These are phyloP conservation scores for Lycia hirtaria DNA, from an alignment of 2,888 invertebrate species.

Conservation along the genomic window DNA sequence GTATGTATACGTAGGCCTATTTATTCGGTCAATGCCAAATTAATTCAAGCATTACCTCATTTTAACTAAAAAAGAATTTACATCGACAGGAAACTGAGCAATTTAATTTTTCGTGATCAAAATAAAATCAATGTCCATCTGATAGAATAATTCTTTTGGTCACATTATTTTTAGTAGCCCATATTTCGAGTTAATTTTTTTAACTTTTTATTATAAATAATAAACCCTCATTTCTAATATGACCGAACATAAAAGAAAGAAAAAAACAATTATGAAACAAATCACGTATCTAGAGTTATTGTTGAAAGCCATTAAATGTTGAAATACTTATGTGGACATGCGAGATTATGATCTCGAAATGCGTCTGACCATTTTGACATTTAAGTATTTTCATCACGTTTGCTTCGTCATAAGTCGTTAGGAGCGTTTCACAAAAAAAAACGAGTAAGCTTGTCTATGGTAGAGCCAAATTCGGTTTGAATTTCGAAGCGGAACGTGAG, in stretches of 20 bases:
- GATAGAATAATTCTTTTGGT: neutral
- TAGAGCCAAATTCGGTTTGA: slow-evolving; percentile 66
- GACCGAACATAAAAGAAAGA: slow-evolving; percentile 17
- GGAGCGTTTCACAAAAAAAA: slow-evolving; percentile 61
- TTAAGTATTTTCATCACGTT: slow-evolving; percentile 76
- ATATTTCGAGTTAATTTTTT: too few relatives aligned
- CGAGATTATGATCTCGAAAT: slow-evolving; percentile 70
- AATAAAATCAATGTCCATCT: neutral
- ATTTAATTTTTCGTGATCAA: slow-evolving; percentile 7
- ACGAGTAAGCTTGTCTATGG: slow-evolving; percentile 50
- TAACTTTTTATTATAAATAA: neutral
- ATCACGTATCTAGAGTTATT: slow-evolving; percentile 80
- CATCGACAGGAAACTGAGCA: slow-evolving; percentile 12
- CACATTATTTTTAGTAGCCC: neutral
- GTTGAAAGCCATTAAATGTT: slow-evolving; percentile 66
- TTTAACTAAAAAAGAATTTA: neutral
- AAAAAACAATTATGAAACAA: slow-evolving; percentile 51
- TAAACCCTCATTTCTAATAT: slow-evolving; percentile 13
- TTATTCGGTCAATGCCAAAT: slow-evolving; percentile 18
- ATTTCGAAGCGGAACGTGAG: slow-evolving; percentile 68
- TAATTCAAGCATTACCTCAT: slow-evolving; percentile 29
- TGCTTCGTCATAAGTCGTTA: slow-evolving; percentile 76
- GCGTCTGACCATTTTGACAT: slow-evolving; percentile 56
- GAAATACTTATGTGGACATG: slow-evolving; percentile 63
- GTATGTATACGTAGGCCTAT: slow-evolving; percentile 22